These are phyloP conservation scores for Acromyrmex charruanus DNA, from an alignment of 1,140 invertebrate genomes.

Conservation along the genomic window DNA sequence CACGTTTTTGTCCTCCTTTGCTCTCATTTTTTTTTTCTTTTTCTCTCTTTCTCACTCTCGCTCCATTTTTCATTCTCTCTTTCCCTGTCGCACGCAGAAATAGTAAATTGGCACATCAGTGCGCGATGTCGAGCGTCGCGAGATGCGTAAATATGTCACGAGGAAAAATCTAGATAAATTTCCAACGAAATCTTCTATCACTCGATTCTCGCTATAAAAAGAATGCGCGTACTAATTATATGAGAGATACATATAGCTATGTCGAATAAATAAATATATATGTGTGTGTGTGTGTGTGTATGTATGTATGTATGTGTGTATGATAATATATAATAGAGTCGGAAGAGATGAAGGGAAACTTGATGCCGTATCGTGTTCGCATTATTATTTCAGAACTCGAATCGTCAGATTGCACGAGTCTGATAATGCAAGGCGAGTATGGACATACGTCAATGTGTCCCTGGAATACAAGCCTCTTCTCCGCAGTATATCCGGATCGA, in stretches of 20 bases:
- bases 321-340: slow-evolving; percentile 40
- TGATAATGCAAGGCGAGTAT: slow-evolving; percentile 22
- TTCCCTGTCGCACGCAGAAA: slow-evolving; percentile 40
- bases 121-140: slow-evolving; percentile 16
- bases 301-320: not conserved
- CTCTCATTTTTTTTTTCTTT: slow-evolving; percentile 12
- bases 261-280: slow-evolving; percentile 52
- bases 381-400: not conserved
- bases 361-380: slow-evolving; percentile 4
- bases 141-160: slow-evolving; percentile 38
- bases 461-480: slow-evolving; percentile 41
- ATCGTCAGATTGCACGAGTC: slow-evolving; percentile 22
- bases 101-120: slow-evolving; percentile 61
- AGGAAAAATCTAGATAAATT: slow-evolving; percentile 37
- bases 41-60: slow-evolving; percentile 6
- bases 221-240: slow-evolving; percentile 31
- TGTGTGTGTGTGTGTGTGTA: no score
- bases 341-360: slow-evolving; percentile 33
- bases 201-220: slow-evolving; percentile 26
- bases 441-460: slow-evolving; percentile 15
- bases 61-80: slow-evolving; percentile 39
- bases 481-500: slow-evolving; percentile 12
- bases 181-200: slow-evolving; percentile 5
- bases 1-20: slow-evolving; percentile 53
- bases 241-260: slow-evolving; percentile 21